These are phyloP conservation scores for Phrixothrix hirtus DNA, from an alignment of 2,888 invertebrate species.

Conservation along the genomic window DNA sequence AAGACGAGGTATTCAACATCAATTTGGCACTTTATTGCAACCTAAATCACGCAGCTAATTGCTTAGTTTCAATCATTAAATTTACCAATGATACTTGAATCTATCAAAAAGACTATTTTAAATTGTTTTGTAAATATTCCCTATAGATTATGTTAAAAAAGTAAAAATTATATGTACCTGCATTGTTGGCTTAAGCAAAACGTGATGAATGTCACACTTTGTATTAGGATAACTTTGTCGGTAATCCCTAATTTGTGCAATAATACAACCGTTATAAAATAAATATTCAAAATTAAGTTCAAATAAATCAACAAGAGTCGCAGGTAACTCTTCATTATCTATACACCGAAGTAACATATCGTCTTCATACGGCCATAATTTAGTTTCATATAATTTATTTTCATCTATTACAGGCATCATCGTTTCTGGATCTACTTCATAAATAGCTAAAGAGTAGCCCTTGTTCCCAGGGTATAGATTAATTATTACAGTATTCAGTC, in stretches of 20 bases:
- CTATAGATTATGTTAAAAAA: no score
- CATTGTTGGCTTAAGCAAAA: conserved; percentile 83
- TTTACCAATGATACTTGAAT: no score
- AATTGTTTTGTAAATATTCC: no score
- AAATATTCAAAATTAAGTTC: conserved; percentile 83
- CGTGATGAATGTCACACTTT: conserved; percentile 84
- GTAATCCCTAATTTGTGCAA: conserved; percentile 89
- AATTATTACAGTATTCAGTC: conserved; percentile 85
- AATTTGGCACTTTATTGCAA: no score
- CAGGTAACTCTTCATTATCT: conserved; percentile 89
- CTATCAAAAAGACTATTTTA: no score
- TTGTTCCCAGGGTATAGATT: conserved; percentile 91
- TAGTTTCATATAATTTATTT: conserved; percentile 71
- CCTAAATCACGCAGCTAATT: no score
- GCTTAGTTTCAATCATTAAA: no score
- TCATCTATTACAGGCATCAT: conserved; percentile 59
- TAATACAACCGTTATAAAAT: conserved; percentile 89
- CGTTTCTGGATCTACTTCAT: conserved; percentile 47
- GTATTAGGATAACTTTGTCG: conserved; percentile 77
- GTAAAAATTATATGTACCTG: no score
- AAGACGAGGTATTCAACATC: no score
- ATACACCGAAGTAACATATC: conserved; percentile 85
- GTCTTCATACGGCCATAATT: conserved; percentile 86
- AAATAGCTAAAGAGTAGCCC: conserved; percentile 62
- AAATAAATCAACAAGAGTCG: conserved; percentile 80